Percentiles rank a stretch among this genome's conserved stretches.
Conservation (phyloP, 2,888 invertebrate genomes). For the Drosophila atroscutellata region DNA sequence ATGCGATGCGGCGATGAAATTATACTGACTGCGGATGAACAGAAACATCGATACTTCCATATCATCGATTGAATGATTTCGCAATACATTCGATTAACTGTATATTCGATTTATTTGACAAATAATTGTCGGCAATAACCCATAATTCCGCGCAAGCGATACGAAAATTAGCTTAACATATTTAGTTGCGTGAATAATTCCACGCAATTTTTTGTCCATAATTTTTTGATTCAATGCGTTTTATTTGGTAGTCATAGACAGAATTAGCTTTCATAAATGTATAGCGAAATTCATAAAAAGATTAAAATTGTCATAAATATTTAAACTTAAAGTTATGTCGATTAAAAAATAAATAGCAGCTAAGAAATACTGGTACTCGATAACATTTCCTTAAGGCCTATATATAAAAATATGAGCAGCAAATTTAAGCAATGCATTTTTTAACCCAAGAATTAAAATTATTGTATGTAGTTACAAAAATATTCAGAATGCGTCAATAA, state of each 20-base stretch:
- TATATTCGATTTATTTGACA: conserved; percentile 32
- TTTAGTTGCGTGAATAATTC: not conserved
- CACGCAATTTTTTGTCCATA: not conserved
- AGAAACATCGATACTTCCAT: conserved; percentile 40
- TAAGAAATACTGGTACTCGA: not conserved
- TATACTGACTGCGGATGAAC: conserved; percentile 48
- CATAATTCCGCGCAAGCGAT: not conserved
- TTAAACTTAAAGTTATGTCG: not conserved
- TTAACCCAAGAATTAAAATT: not conserved
- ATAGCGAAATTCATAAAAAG: not conserved
- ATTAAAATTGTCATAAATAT: not conserved
- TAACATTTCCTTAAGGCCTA: not conserved
- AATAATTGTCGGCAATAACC: not conserved
- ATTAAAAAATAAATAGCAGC: not conserved
- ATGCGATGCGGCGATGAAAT: conserved; percentile 66
- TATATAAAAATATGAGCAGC: no score
- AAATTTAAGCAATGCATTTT: not conserved
- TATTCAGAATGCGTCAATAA: not conserved
- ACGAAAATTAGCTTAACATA: not conserved
- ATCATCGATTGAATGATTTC: not conserved
- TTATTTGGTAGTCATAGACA: not conserved
- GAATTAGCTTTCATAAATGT: not conserved
- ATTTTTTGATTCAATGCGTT: not conserved
- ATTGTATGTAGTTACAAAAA: not conserved
- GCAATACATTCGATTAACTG: not conserved